Base-by-base conservation (phyloP, 2,888 invertebrate genomes). In the Branchellion lobata region DNA sequence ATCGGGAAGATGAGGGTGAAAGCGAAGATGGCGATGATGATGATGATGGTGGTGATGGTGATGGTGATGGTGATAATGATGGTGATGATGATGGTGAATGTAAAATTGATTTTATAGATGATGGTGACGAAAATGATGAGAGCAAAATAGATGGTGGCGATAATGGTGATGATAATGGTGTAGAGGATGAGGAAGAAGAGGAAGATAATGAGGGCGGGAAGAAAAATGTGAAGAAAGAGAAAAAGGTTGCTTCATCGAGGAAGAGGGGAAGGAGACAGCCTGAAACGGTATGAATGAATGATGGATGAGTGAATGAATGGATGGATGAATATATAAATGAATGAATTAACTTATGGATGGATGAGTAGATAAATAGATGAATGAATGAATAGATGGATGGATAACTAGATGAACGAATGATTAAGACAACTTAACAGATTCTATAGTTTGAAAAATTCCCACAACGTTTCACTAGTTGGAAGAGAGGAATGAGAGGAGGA, bases 401-500 rank as follows among this genome's bases (percentile, higher is more conserved):
- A 40, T 40, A 40, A 40, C 5, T 8, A 40, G 40, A 40, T 40
- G 40, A 40, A n/a, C n/a, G n/a, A n/a, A n/a, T n/a, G n/a, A n/a
- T n/a, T n/a, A n/a, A n/a, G n/a, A n/a, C n/a, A n/a, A n/a, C n/a
- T n/a, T n/a, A n/a, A n/a, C n/a, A n/a, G n/a, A n/a, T n/a, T n/a
- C n/a, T n/a, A n/a, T 71, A 31, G 33, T 71, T n/a, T n/a, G n/a
- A n/a, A n/a, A n/a, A n/a, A n/a, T n/a, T n/a, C n/a, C n/a, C n/a
- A n/a, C n/a, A n/a, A n/a, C 18, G 0, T 40, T 74, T n/a, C 51
- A 34, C 47, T 73, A 69, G 81, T 79, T 61, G 29, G 82, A 80
- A 51, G 79, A 80, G 61, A 68, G 71, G 65, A 80, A 82, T 80
- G 78, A 76, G 33, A 53, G 84, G 71, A 82, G 80, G 81, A 47